These are phyloP conservation scores for Macropis europaea DNA, from an alignment of 2,888 invertebrate species.

Conservation along the genomic window DNA sequence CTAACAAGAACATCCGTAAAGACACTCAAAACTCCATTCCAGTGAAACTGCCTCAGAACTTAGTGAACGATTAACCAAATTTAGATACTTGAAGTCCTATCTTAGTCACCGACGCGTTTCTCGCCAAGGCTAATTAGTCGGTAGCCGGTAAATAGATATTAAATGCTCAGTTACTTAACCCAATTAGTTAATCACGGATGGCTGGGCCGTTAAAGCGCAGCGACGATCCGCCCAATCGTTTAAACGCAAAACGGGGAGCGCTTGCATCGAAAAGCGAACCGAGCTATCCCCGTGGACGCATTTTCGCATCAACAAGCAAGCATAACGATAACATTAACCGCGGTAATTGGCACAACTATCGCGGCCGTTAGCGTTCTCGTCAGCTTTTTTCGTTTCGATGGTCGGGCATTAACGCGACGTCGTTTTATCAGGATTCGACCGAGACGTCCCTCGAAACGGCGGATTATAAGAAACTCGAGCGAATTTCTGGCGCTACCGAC, in stretches of 20 bases:
- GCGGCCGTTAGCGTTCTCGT: slow-evolving; percentile 36
- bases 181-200: slow-evolving; percentile 20
- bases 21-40: too few relatives aligned
- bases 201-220: neutral
- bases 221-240: neutral
- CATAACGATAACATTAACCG: slow-evolving; percentile 29
- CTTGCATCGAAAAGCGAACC: neutral
- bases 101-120: neutral
- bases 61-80: neutral
- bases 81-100: neutral
- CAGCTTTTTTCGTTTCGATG: slow-evolving; percentile 5
- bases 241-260: neutral
- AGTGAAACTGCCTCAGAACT: too few relatives aligned
- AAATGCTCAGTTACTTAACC: neutral
- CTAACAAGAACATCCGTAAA: too few relatives aligned
- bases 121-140: neutral
- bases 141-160: neutral
- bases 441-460: slow-evolving; percentile 24
- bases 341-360: slow-evolving; percentile 47
- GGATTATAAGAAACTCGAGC: slow-evolving; percentile 60
- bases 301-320: slow-evolving; percentile 24
- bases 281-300: neutral
- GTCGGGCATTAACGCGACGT: slow-evolving; percentile 19
- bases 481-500: slow-evolving; percentile 53
- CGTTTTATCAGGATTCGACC: slow-evolving; percentile 47